These are phyloP conservation scores for Vulpes vulpes DNA, from an alignment of 2,113 vertebrate species.

Conservation along the genomic window DNA sequence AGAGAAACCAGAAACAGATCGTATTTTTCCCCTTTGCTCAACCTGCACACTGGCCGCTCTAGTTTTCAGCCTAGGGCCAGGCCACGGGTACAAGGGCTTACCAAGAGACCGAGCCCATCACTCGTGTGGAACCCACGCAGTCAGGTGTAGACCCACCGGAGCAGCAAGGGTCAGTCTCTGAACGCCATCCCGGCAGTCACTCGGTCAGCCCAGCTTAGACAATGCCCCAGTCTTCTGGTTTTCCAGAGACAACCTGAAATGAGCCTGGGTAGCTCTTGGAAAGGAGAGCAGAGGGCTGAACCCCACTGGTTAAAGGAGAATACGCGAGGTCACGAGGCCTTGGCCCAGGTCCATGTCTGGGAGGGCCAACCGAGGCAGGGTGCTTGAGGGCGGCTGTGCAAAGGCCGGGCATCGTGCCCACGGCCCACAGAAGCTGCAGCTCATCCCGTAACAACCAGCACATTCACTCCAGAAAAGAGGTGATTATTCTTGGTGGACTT, in stretches of 20 bases:
- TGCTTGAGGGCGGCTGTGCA: neutral
- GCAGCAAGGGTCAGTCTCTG: neutral
- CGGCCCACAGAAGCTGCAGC: neutral
- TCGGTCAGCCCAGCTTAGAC: neutral
- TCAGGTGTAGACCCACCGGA: neutral
- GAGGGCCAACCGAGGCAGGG: neutral
- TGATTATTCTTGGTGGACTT: neutral
- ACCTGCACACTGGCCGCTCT: neutral
- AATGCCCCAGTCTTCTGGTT: neutral
- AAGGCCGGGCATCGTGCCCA: neutral
- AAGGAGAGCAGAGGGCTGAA: neutral
- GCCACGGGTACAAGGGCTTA: neutral
- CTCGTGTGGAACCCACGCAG: neutral
- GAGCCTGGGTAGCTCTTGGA: neutral
- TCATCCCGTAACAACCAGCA: neutral
- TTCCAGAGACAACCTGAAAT: neutral
- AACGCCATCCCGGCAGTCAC: neutral
- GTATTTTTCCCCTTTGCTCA: neutral
- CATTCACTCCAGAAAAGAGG: neutral
- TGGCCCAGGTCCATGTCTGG: too few species aligned
- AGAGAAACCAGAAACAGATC: neutral
- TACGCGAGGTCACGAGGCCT: neutral
- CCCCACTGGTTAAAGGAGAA: neutral
- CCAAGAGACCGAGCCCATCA: neutral
- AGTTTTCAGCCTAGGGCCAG: neutral